Evolutionary conservation across 2,888 invertebrate species (phyloP).

Genomic region (Theodoxus fluviatilis): DNA sequence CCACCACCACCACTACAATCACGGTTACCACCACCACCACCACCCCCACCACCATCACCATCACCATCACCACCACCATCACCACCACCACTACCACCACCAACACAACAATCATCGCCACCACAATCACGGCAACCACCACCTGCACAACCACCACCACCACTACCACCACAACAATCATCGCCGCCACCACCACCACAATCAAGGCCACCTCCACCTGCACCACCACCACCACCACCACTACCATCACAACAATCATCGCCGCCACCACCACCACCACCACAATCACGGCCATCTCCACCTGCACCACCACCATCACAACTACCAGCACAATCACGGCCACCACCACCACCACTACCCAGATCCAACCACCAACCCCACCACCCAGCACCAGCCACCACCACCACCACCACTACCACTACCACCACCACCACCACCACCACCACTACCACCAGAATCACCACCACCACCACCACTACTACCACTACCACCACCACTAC

Average conservation of each 20-base stretch:
- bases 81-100: not conserved
- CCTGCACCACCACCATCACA: not conserved
- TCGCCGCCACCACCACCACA: not conserved
- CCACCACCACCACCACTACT: not conserved
- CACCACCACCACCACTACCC: not conserved
- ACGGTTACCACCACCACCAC: not conserved
- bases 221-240: not conserved
- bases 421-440: not conserved
- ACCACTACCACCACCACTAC: not conserved
- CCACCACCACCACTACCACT: not conserved
- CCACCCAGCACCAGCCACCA: not conserved
- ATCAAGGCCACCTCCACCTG: not conserved
- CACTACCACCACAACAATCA: not conserved
- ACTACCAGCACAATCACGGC: not conserved
- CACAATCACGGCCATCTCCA: not conserved
- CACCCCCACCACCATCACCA: not conserved
- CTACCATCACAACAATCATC: not conserved
- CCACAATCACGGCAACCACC: not conserved
- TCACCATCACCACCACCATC: not conserved
- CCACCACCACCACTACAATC: not conserved
- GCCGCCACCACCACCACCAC: not conserved
- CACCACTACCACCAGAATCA: not conserved
- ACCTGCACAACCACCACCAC: not conserved
- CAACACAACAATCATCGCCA: not conserved
- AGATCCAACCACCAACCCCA: not conserved